Evolutionary conservation across 2,888 invertebrate species (phyloP), one percentile per base, ranked within the genome.

Genomic region (Conistra vaccinii): DNA sequence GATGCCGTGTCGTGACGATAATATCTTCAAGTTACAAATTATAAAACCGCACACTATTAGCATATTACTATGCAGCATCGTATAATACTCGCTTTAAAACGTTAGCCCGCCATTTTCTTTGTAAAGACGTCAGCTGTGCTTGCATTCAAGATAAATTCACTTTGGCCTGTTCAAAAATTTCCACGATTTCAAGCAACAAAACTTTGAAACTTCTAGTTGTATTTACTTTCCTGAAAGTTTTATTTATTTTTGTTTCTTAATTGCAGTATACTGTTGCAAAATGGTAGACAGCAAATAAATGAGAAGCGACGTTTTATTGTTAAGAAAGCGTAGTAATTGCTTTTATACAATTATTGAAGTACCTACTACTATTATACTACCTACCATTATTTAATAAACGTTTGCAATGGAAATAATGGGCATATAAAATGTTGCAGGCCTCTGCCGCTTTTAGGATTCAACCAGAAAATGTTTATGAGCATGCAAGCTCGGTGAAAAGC

Each of bases 51-150:
- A 23, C 7, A 26, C n/a, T 53, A n/a, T 53, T 26, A 26, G 53
- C 53, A 53, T n/a, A 12, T 53, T 26, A 53, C 12, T 53, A 26
- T 17, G 26, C 26, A 55, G 55, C 42, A 70, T 55, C 6, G 10
- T 61, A 35, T 69, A 57, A 20, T 45, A 32, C 23, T 48, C 20
- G 35, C 35, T 68, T 67, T n/a, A 53, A 74, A 78, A 42, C 53
- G n/a, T 39, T 17, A 17, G 62, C 67, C 26, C 48, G 57, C 63
- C 65, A 82, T 76, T 82, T 87, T 78, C 58, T 80, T 77, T 61
- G 42, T 69, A 75, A 73, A 68, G 76, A 77, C 82, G 87, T 86
- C 88, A 88, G 89, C 86, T 87, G 53, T n/a, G 88, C 62, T n/a
- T 61, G 55, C 77, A 80, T 83, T 79, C 77, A 84, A 83, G 84